Percentiles rank a stretch among this genome's conserved stretches.
Evolutionary conservation across 2,113 vertebrate species (phyloP).

Genomic region (Ahaetulla prasina): DNA sequence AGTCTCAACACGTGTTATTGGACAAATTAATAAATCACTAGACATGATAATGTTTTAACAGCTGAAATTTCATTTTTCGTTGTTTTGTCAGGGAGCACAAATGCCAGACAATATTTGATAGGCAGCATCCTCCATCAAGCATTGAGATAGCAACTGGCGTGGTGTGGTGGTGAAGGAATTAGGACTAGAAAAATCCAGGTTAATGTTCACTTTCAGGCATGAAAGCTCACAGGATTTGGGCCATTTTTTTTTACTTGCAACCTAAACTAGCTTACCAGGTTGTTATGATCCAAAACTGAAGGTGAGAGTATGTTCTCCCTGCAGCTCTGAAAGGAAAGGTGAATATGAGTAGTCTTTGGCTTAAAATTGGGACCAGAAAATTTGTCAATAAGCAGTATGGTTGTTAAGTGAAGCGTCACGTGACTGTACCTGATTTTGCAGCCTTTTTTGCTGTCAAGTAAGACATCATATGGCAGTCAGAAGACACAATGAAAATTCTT

Average conservation of each 20-base stretch:
- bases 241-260: background rate
- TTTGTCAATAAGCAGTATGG: background rate
- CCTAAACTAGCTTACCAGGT: background rate
- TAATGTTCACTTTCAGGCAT: background rate
- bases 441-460: background rate
- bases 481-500: too few species aligned
- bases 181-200: background rate
- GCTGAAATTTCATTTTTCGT: background rate
- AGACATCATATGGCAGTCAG: too few species aligned
- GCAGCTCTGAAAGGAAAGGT: background rate
- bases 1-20: background rate
- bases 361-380: background rate
- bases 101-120: background rate
- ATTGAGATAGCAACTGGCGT: background rate
- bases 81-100: background rate
- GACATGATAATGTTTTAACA: background rate
- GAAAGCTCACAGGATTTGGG: background rate
- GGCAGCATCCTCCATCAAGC: background rate
- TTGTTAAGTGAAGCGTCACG: background rate
- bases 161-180: background rate
- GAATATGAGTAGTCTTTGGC: background rate
- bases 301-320: background rate
- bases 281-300: background rate
- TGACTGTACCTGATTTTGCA: background rate
- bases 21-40: background rate